Evolutionary conservation across 2,113 vertebrate species (phyloP).

Genomic region (Isurus oxyrinchus): DNA sequence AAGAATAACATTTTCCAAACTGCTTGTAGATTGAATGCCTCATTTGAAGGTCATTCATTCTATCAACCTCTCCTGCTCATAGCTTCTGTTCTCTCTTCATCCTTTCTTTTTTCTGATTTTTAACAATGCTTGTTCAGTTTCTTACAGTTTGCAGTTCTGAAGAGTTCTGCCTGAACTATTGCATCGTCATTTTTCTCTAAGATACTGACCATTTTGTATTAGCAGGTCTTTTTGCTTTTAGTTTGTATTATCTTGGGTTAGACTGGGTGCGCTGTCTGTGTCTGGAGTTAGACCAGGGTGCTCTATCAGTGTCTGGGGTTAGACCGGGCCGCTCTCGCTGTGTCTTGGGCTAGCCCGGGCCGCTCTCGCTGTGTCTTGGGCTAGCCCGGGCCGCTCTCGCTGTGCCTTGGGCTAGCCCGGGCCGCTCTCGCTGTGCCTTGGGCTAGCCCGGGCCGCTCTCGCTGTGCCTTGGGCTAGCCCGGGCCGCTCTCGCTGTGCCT

Average conservation of each 20-base stretch:
- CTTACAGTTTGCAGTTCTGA: not conserved
- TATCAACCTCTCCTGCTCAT: not conserved
- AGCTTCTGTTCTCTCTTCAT: not conserved
- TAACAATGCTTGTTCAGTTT: not conserved
- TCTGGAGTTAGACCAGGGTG: too few relatives aligned
- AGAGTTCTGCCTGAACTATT: not conserved
- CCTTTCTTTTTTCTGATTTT: not conserved
- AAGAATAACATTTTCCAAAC: not conserved
- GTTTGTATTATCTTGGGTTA: not conserved
- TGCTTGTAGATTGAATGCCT: not conserved
- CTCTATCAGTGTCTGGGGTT: too few relatives aligned
- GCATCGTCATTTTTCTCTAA: not conserved
- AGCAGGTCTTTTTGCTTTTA: not conserved
- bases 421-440: too few relatives aligned
- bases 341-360: too few relatives aligned
- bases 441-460: too few relatives aligned
- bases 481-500: too few relatives aligned
- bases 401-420: too few relatives aligned
- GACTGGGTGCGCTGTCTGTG: too few relatives aligned
- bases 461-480: too few relatives aligned
- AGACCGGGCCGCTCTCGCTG: too few relatives aligned
- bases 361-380: too few relatives aligned
- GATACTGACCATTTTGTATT: not conserved
- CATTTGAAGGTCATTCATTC: not conserved
- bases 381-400: too few relatives aligned